phyloP scores from a whole-genome alignment of 1,140 invertebrate species.

The Penaeus vannamei region DNA sequence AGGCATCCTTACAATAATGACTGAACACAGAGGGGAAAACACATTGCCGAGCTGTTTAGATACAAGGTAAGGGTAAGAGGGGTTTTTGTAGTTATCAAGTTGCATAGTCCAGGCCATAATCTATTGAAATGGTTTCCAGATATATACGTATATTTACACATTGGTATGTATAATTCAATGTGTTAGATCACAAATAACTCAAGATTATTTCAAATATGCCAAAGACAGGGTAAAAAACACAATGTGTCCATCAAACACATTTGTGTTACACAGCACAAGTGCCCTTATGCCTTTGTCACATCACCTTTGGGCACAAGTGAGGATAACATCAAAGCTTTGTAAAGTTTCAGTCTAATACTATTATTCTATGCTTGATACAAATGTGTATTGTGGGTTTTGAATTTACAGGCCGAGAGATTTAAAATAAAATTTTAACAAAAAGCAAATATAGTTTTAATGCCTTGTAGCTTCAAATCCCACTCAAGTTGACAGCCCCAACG shows the following conservation, averaged over 20 bases:
- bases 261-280: neutral
- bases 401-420: conserved; percentile 3
- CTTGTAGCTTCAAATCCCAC: conserved; percentile 32
- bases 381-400: conserved; percentile 23
- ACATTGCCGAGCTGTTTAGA: neutral
- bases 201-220: conserved; percentile 39
- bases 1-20: conserved; percentile 27
- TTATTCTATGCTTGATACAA: conserved; percentile 44
- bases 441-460: neutral
- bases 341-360: conserved; percentile 48
- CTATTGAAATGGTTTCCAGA: conserved; percentile 32
- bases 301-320: conserved; percentile 23
- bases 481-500: neutral
- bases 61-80: conserved; percentile 20
- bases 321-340: conserved; percentile 40
- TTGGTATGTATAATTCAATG: conserved; percentile 50
- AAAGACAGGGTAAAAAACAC: conserved; percentile 31
- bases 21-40: conserved; percentile 50
- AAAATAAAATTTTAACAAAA: neutral
- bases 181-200: conserved; percentile 51
- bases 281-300: neutral
- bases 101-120: conserved; percentile 59
- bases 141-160: conserved; percentile 49
- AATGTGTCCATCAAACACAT: conserved; percentile 21
- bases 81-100: conserved; percentile 5